Base-by-base conservation (phyloP, 2,113 vertebrate species). In the Varanus komodoensis region DNA sequence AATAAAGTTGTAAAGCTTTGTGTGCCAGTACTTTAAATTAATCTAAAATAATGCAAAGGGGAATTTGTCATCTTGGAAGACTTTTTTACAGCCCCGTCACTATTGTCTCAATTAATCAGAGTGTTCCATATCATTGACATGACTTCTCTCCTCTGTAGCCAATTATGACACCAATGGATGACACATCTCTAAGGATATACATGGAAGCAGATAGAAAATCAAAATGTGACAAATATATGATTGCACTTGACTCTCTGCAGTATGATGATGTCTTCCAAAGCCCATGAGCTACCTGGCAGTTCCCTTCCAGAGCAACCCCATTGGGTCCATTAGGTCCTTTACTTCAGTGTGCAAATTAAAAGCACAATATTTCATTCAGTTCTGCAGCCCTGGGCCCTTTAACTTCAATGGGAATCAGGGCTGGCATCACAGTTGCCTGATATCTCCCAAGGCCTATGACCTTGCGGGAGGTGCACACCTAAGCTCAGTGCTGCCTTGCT, bases 1-100 rank as follows among this genome's bases (percentile, higher is more conserved):
- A 96, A 95, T 95, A 93, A 97, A 96, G 95, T 96, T 95, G 90
- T 92, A 95, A 97, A 97, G 95, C 94, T 96, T 94, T 95, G 92
- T 92, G 88, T 93, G 93, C 89, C 93, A 87, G 68, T 85, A 87
- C 92, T 94, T 97, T 95, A 96, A 96, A 96, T 96, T 96, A 96
- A 96, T 94, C 94, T 93, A 94, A 96, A 96, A 93, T 94, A 95
- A 96, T 48, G 92, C 91, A 94, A 93, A 96, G 92, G 94, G 87
- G 95, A 95, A 92, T 93, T 95, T 92, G 86, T 93, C 95, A 94
- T 92, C 91, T 94, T 94, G 90, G 89, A 96, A 93, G 90, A 87
- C 90, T 91, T 94, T 54, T 95, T 96, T 95, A 85, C 92, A 92
- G 81, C 85, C 90, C 89, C 91, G 64, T 94, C 86, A 57, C 91